Base-by-base conservation (phyloP, 2,888 invertebrate species). In the Pyrrhosoma nymphula region DNA sequence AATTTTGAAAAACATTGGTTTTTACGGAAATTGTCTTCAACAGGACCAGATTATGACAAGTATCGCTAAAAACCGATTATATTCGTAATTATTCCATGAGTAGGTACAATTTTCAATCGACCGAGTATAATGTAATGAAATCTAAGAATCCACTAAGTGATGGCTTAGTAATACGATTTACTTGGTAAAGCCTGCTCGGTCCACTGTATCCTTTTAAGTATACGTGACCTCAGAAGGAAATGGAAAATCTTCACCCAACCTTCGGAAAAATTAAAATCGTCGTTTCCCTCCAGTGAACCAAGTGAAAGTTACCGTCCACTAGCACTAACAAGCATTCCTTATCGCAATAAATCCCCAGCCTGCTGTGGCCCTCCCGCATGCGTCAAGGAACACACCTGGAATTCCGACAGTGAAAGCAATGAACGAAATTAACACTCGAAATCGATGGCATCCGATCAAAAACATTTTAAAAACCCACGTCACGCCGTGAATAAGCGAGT, bases 331-430 rank as follows among this genome's bases (percentile, higher is more conserved):
- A 82, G 16, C 30, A 35, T 16, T 82, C 35, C 35, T 82, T 35
- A n/a, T 12, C 47, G 47, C 47, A n/a, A 26, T n/a, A 69, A 14
- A 82, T 12, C 82, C 82, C 30, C 60, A 20, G 60, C 20, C 6
- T 20, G 16, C 2, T 60, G 20, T 3, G 0, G 20, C 60, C 16
- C 60, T 20, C 16, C 60, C 60, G 16, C n/a, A n/a, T 26, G n/a
- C n/a, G n/a, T 23, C n/a, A 6, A 69, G n/a, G 69, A n/a, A 69
- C n/a, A 12, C 82, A 35, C 30, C 35, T 3, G 14, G n/a, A 18
- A 82, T 35, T 35, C 35, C 82, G 35, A 18, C 82, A 82, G 82
- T 82, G 82, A 82, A 82, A 82, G 82, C 82, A 82, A 82, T 82
- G 35, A 82, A 35, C 82, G 35, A 82, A 82, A 82, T 82, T 82